Conservation (phyloP, 2,797 vertebrate species). For the Helostoma temminkii region DNA sequence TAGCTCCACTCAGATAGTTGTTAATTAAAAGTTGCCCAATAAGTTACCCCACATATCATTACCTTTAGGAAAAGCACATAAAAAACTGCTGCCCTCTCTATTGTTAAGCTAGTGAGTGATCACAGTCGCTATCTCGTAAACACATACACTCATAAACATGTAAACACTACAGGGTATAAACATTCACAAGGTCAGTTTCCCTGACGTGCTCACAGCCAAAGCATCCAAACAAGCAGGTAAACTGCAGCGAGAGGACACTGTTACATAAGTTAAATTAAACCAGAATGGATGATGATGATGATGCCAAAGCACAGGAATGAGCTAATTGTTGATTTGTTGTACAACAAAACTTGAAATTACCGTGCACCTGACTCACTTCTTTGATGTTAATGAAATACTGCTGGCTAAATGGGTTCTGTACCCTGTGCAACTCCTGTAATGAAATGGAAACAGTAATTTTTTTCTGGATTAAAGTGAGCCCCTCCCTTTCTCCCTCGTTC, state of each 20-base stretch:
- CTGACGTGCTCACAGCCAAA: conserved; percentile 43
- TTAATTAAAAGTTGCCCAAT: neutral
- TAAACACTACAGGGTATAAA: conserved; percentile 53
- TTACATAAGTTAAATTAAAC: conserved; percentile 69
- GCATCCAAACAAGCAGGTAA: conserved; percentile 60
- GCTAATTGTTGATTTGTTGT: conserved; percentile 67
- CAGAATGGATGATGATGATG: conserved; percentile 48
- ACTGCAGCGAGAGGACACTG: conserved; percentile 38
- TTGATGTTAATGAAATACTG: conserved; percentile 73
- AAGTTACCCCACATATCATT: neutral
- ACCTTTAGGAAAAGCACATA: neutral
- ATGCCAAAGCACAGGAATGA: conserved; percentile 72
- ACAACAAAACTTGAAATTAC: conserved; percentile 54
- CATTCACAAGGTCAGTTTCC: conserved; percentile 61
- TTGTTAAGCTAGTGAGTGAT: conserved; percentile 50
- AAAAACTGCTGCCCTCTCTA: conserved; percentile 10
- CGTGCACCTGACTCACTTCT: conserved; percentile 60
- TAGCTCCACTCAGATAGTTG: conserved; percentile 3
- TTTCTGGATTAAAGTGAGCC: conserved; percentile 40
- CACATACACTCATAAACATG: conserved; percentile 62
- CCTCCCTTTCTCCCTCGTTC: neutral
- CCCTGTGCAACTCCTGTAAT: conserved; percentile 18
- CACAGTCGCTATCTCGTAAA: conserved; percentile 59
- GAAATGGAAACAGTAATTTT: conserved; percentile 38
- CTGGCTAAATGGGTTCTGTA: conserved; percentile 38